Evolutionary conservation across 2,888 invertebrate species (phyloP), one percentile per base, ranked within the genome.

Genomic region (Dromius quadrimaculatus): DNA sequence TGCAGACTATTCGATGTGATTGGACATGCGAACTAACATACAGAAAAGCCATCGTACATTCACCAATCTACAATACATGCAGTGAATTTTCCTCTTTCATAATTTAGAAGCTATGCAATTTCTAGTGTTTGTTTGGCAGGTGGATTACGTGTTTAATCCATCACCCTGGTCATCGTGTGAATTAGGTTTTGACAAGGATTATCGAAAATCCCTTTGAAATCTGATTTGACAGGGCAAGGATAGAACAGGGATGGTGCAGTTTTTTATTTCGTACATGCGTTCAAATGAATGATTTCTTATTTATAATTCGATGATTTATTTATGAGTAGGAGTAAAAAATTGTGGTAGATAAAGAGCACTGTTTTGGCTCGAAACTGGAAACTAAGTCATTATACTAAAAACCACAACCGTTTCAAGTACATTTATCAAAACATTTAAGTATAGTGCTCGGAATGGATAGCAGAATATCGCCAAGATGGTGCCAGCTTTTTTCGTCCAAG

Each of bases 61-160:
- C 41, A 36, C 19, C 19, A 41, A 57, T 19, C 41, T 38, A 66
- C 41, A 59, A 43, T 32, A 15, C 57, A 68, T 68, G 68, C 68
- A 59, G 9, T 59, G 45, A 23, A 57, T 32, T 57, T 23, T 59
- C 59, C 68, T 59, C 19, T 43, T 68, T 54, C 45, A 59, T 68
- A 45, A 41, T 68, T 59, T 68, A 68, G 68, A 68, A 68, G 68
- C 68, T 68, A 68, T 68, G 68, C 68, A 68, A 68, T 68, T 57
- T 68, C 59, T 68, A 68, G 68, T 68, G 59, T 66, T 57, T 68
- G 68, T 59, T 68, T 59, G 59, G 59, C 50, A 64, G 19, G 20
- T 64, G 45, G 64, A 64, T 64, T 64, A 64, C 32, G 19, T 66
- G 41, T 68, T 62, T 41, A 62, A 68, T 57, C 41, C 43, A 59